Evolutionary conservation across 2,797 vertebrate species (phyloP).

Genomic region (Trematomus bernacchii): DNA sequence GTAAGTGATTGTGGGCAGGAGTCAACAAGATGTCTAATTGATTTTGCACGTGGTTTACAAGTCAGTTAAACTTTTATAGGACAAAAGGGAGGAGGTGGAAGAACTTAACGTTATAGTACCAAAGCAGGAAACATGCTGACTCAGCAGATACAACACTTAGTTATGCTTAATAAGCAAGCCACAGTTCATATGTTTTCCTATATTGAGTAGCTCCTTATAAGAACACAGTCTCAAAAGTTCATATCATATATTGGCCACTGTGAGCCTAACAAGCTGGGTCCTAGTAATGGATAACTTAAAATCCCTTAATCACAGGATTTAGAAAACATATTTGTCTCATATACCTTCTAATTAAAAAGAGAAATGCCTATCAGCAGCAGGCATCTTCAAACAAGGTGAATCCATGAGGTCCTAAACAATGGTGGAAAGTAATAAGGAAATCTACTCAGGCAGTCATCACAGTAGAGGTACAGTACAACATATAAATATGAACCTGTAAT

Average conservation of each 20-base stretch:
- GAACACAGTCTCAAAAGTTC: background rate
- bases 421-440: too few relatives aligned
- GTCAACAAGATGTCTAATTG: constrained; percentile 29
- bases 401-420: background rate
- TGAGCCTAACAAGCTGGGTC: constrained; percentile 21
- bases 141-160: background rate
- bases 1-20: constrained; percentile 1
- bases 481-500: too few relatives aligned
- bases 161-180: background rate
- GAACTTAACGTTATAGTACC: background rate
- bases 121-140: background rate
- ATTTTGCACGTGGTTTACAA: constrained; percentile 18
- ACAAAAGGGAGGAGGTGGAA: background rate
- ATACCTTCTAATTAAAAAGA: constrained; percentile 5
- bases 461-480: too few relatives aligned
- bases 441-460: too few relatives aligned
- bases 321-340: background rate
- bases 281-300: constrained; percentile 16
- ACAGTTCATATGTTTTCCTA: background rate
- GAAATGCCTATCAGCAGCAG: background rate
- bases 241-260: background rate
- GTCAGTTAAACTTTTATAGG: constrained; percentile 17
- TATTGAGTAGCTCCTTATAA: background rate
- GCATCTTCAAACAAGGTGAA: constrained; percentile 7
- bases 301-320: background rate